Conservation (phyloP, 2,113 vertebrate species). For the Mandrillus leucophaeus region DNA sequence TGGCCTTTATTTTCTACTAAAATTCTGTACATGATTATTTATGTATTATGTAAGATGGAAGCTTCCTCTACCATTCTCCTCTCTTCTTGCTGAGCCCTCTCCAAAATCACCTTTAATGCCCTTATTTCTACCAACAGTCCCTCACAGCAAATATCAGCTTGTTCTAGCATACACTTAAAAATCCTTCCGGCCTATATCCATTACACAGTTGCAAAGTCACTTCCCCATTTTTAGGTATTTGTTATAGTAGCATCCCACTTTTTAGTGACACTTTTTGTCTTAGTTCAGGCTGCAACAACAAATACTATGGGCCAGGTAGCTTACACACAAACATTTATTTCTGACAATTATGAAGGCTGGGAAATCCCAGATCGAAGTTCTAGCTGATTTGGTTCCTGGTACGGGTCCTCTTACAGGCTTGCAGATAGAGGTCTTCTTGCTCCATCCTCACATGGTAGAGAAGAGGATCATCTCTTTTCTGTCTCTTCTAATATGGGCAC, state of each 20-base stretch:
- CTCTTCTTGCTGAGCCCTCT: neutral
- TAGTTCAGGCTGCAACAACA: neutral
- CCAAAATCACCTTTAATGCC: neutral
- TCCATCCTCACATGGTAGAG: neutral
- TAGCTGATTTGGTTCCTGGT: neutral
- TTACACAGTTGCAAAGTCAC: neutral
- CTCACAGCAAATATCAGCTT: neutral
- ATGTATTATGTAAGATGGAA: neutral
- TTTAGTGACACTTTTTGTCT: neutral
- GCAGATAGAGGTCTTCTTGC: neutral
- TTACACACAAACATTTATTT: neutral
- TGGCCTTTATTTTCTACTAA: neutral
- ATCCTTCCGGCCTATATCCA: neutral
- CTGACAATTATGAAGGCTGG: neutral
- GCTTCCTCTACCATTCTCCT: neutral
- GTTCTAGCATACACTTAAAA: neutral
- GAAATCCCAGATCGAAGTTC: neutral
- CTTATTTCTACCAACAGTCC: neutral
- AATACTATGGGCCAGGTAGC: neutral
- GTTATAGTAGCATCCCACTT: neutral
- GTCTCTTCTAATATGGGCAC: neutral
- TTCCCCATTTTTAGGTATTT: neutral
- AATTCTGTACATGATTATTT: neutral
- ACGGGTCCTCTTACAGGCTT: neutral
- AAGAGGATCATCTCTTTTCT: neutral